Evolutionary conservation across 1,140 invertebrate genomes (phyloP), one percentile per base, ranked within the genome.

Genomic region (Hyposmocoma kahamanoa): DNA sequence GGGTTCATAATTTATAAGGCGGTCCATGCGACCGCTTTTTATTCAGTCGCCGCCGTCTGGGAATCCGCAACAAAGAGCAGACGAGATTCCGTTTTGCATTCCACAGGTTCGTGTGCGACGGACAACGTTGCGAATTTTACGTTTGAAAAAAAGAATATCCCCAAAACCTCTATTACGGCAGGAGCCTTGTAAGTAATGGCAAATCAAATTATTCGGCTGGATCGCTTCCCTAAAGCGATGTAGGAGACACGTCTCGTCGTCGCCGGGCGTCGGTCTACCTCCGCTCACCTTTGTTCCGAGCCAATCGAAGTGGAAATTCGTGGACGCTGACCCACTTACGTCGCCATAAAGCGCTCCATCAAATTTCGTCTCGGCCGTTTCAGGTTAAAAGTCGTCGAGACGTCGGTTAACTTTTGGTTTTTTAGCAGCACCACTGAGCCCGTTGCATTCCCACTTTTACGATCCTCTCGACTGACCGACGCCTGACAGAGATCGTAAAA

Each of bases 371-470:
- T 50, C 61, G 56, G 60, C 59, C 57, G 50, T 72, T 66, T 68
- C 56, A 54, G 57, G 50, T 62, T 58, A 62, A n/a, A 63, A 50
- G 47, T 20, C 15, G 28, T 49, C 56, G 57, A 55, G 18, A 22
- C 21, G 17, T 62, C 55, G 58, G 62, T 63, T 48, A 44, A 50
- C 50, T 77, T 66, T 76, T 64, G 51, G 64, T 66, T 73, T 75
- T 78, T 79, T 67, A 65, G 64, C 59, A 47, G 66, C 63, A 8
- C 1, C 17, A 51, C 45, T 45, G 55, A 56, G 45, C 62, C 72
- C 76, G 75, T 82, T 79, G 81, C 81, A 81, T 84, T 82, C 74
- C 74, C 67, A 51, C 53, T 52, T 84, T 84, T 79, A 84, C 71
- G 78, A 77, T 45, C 72, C 68, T 62, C 65, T 71, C 74, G 57